Percentiles rank a stretch among this genome's conserved stretches.
Conservation (phyloP, 2,797 vertebrate genomes). For the Girardinus metallicus region DNA sequence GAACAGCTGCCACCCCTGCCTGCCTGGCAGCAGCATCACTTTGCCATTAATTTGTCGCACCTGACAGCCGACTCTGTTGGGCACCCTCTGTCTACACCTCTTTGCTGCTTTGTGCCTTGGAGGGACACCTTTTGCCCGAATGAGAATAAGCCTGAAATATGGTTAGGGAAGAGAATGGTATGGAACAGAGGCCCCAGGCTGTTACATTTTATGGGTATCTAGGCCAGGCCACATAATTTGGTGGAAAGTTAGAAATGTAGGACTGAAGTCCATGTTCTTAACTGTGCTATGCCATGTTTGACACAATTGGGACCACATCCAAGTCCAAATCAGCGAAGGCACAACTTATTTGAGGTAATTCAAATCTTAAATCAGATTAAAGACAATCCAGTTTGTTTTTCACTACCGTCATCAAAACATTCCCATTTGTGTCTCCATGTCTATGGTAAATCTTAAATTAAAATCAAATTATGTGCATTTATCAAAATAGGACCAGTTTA, state of each 20-base stretch:
- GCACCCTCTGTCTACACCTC: conserved; percentile 63
- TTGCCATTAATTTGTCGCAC: conserved; percentile 76
- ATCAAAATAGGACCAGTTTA: background rate
- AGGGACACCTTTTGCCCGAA: conserved; percentile 64
- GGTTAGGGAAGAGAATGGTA: conserved; percentile 63
- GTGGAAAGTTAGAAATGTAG: conserved; percentile 44
- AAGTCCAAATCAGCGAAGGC: conserved; percentile 17
- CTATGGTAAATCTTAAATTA: background rate
- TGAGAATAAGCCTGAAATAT: conserved; percentile 78
- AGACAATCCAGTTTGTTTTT: background rate
- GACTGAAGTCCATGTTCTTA: conserved; percentile 24
- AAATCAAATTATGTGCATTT: background rate
- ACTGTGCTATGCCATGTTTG: conserved; percentile 7
- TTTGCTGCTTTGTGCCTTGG: conserved; percentile 66
- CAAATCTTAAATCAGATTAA: conserved; percentile 1
- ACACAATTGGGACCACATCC: conserved; percentile 31
- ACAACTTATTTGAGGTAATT: conserved; percentile 12
- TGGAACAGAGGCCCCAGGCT: conserved; percentile 58
- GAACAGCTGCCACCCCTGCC: conserved; percentile 69
- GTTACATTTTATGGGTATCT: conserved; percentile 68
- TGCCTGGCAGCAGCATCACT: conserved; percentile 61
- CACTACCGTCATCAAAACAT: background rate
- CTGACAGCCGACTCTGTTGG: conserved; percentile 73
- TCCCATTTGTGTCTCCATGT: background rate
- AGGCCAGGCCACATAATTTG: conserved; percentile 59